Base-by-base conservation (phyloP, 1,140 invertebrate species). In the Ostrea edulis region DNA sequence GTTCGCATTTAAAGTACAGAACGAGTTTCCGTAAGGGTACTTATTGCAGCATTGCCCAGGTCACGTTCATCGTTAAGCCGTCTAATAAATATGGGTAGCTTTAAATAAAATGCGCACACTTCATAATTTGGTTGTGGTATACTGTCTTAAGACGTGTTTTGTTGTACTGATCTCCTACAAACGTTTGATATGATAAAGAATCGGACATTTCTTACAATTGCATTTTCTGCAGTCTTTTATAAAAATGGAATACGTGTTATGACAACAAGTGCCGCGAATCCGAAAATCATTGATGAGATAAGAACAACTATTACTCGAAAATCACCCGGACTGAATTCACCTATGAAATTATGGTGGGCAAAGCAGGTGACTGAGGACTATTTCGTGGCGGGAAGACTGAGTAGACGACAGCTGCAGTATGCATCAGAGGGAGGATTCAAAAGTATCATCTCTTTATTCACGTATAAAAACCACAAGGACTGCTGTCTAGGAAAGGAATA, bases 341-440 rank as follows among this genome's bases (percentile, higher is more conserved):
- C 90, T 22, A 88, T 86, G 44, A 94, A 94, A 88, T 85, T 92
- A 52, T 94, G 93, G 93, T 94, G 93, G 93, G 90, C 92, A 3
- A 94, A 94, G 85, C 91, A 93, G 89, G 88, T 94, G 22, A 94
- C 93, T 2, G 90, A 91, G 17, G 92, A 93, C 54, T 90, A 92
- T 8, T 91, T 92, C 87, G 88, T 93, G 20, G 90, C 91, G 12
- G 93, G 93, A 29, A 71, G 93, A 77, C 86, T 92, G n/a, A 90
- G 93, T n/a, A 91, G 91, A 54, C 82, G 92, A 35, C 92, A 93
- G 81, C 90, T 94, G 52, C 93, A 94, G 87, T 93, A 93, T 85
- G 92, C 92, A 20, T 77, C 88, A 29, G 93, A 94, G 4, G 91
- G 89, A 11, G 93, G 93, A 12, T 94, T 94, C 77, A 90, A 91